These are phyloP conservation scores for Lacerta agilis DNA, from an alignment of 2,797 vertebrate genomes.

Conservation along the genomic window DNA sequence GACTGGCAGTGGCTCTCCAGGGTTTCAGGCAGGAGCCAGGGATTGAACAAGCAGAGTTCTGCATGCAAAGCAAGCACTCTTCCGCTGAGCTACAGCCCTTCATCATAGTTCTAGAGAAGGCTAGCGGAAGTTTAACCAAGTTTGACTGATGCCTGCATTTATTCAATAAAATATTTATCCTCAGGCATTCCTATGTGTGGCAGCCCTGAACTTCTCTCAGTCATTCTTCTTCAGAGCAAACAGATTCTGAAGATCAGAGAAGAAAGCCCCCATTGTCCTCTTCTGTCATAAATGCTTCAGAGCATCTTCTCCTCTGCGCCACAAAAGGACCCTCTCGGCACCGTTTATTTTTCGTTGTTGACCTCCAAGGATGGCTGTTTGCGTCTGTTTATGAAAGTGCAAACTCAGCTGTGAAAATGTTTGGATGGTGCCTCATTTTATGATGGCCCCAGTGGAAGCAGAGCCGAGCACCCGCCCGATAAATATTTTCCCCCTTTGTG, in stretches of 20 bases:
- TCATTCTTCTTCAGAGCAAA: constrained; percentile 2
- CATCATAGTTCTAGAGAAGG: background rate
- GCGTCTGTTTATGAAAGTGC: constrained; percentile 80
- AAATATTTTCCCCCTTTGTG: constrained; percentile 78
- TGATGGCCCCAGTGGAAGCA: constrained; percentile 64
- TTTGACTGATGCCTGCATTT: background rate
- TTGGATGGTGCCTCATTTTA: constrained; percentile 76
- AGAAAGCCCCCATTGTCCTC: constrained; percentile 29
- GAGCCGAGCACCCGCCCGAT: constrained; percentile 71
- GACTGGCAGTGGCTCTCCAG: no score
- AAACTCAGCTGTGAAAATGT: constrained; percentile 79
- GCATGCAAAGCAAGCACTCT: no score
- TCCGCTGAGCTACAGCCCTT: no score
- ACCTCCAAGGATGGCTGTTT: constrained; percentile 73
- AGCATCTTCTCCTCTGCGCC: constrained; percentile 51
- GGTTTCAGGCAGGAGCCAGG: no score
- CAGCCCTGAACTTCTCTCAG: background rate
- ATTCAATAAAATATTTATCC: background rate
- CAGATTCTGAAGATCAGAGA: constrained; percentile 31
- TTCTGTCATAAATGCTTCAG: constrained; percentile 30
- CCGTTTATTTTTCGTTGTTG: constrained; percentile 76
- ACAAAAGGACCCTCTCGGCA: constrained; percentile 58
- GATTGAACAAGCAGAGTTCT: no score
- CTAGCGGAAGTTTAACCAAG: background rate
- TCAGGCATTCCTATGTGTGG: background rate